Base-by-base conservation (phyloP, 2,113 vertebrate species). In the Zosterops japonicus region DNA sequence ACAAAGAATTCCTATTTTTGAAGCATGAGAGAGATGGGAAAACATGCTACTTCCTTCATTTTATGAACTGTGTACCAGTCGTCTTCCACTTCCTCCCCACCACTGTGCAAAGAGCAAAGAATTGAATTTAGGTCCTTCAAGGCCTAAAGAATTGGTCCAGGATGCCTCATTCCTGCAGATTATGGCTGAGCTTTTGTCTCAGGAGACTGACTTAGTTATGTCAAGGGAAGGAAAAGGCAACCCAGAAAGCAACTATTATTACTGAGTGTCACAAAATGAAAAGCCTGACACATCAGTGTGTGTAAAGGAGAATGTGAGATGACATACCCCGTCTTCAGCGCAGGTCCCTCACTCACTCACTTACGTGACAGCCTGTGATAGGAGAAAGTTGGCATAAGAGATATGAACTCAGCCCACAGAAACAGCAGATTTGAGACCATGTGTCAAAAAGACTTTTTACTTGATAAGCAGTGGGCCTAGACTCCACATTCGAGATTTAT, bases 1-100 rank as follows among this genome's bases (percentile, higher is more conserved):
- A 92, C 74, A 93, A 87, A 92, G 3, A 23, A 71, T 87, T 85
- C 65, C 57, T 90, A 22, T 49, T 91, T 93, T 75, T 90, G 70
- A 92, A 59, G 49, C 75, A 55, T 24, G 20, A 24, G 35, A 60
- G 65, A 79, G 21, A 42, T 42, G 33, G 52, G 23, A 75, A 87
- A 87, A 83, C 22, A 33, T 36, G 36, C 9, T 44, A 13, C 35
- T 87, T 93, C 70, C 70, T 93, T 56, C 21, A 35, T 63, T 93
- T 79, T 67, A 67, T 83, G 74, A 87, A 47, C 35, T 68, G 5
- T 47, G 52, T 42, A 39, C 23, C 0, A 3, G 27, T 64, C 53
- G 39, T 59, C 78, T 83, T 49, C 61, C 24, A 35, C 49, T 93
- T 92, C 86, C 57, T 83, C 44, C 36, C 35, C 22, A 56, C 4